Conservation (phyloP, 1,140 invertebrate species). For the Dryas iulia region DNA sequence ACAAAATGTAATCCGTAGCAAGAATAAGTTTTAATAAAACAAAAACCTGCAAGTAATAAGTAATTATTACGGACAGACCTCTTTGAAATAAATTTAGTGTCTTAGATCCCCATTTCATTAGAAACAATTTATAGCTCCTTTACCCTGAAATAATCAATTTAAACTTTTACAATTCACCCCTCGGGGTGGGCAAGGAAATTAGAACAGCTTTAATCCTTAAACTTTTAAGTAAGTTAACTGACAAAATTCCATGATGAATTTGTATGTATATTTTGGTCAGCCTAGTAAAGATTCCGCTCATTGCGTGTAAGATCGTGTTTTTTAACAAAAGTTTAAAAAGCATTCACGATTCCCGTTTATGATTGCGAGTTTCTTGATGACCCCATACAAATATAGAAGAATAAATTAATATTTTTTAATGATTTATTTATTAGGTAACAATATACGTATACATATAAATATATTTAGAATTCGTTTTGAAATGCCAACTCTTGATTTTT, state of each 20-base stretch:
- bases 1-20: neutral
- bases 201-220: slow-evolving; percentile 23
- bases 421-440: no score
- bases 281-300: no score
- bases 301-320: no score
- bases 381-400: no score
- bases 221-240: slow-evolving; percentile 34
- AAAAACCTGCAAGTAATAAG: neutral
- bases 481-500: no score
- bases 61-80: neutral
- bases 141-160: slow-evolving; percentile 29
- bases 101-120: slow-evolving; percentile 25
- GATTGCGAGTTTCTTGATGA: no score
- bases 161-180: slow-evolving; percentile 32
- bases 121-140: slow-evolving; percentile 27
- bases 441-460: no score
- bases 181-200: slow-evolving; percentile 15
- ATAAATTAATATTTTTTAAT: no score
- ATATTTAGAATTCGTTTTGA: no score
- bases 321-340: no score
- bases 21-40: neutral
- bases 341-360: no score
- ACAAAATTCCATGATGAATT: slow-evolving; percentile 13
- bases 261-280: neutral
- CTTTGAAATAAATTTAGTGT: neutral